phyloP scores from a whole-genome alignment of 2,888 invertebrate species.

The Unio pictorum region DNA sequence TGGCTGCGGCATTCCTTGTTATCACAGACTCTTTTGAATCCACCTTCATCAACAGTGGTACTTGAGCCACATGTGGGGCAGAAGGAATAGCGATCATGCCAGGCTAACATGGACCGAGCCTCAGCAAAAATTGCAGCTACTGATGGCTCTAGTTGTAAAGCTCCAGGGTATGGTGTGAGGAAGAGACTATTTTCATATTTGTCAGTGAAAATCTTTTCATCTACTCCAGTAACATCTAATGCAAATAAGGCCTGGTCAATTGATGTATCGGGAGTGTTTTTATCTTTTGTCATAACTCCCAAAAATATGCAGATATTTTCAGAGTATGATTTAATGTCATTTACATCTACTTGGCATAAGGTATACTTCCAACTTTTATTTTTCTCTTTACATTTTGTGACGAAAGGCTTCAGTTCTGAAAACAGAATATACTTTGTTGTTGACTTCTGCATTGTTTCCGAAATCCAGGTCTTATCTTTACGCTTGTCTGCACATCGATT shows the following conservation, averaged over 20 bases:
- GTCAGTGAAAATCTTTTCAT: slow-evolving; percentile 32
- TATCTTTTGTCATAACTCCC: slow-evolving; percentile 51
- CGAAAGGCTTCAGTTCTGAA: slow-evolving; percentile 53
- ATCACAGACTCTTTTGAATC: slow-evolving; percentile 65
- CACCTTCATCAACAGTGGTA: slow-evolving; percentile 63
- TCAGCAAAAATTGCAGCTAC: slow-evolving; percentile 69
- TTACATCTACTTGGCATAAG: slow-evolving; percentile 42
- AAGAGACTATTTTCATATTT: slow-evolving; percentile 40
- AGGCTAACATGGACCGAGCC: slow-evolving; percentile 69
- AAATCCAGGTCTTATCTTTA: slow-evolving; percentile 64
- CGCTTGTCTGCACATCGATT: slow-evolving; percentile 64
- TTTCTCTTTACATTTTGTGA: slow-evolving; percentile 25
- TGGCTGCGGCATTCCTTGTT: slow-evolving; percentile 61
- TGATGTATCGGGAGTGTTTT: slow-evolving; percentile 18
- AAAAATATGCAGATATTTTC: slow-evolving; percentile 58
- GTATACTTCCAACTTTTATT: slow-evolving; percentile 36
- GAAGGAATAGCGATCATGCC: slow-evolving; percentile 71
- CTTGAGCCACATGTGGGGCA: slow-evolving; percentile 72
- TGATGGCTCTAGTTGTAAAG: slow-evolving; percentile 53
- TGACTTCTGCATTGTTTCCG: slow-evolving; percentile 39
- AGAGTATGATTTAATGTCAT: slow-evolving; percentile 42
- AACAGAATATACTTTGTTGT: slow-evolving; percentile 63
- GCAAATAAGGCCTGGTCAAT: slow-evolving; percentile 63
- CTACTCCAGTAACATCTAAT: slow-evolving; percentile 47
- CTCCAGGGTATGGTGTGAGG: slow-evolving; percentile 46